These are phyloP conservation scores for Pseudanteris insignis DNA, from an alignment of 2,888 invertebrate genomes.

Conservation along the genomic window DNA sequence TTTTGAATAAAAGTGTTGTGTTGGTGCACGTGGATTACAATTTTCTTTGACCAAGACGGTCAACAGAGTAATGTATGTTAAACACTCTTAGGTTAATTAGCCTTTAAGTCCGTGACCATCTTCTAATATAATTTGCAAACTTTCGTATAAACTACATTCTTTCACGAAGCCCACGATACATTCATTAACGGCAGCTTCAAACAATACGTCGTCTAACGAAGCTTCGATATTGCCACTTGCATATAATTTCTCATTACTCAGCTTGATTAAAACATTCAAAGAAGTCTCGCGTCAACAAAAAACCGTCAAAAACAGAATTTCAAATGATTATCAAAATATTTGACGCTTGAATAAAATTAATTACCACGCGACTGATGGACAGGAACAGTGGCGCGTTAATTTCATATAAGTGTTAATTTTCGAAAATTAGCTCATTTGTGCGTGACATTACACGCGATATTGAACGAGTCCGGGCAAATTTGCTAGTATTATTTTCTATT, in stretches of 20 bases:
- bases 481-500: no score
- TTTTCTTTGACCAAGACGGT: conserved; percentile 37
- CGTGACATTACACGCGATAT: no score
- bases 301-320: no score
- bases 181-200: conserved; percentile 38
- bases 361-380: no score
- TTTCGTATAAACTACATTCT: conserved; percentile 30
- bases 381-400: no score
- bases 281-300: no score
- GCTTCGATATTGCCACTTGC: conserved; percentile 11
- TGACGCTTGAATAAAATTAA: no score
- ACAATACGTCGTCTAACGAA: conserved; percentile 29
- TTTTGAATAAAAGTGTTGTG: conserved; percentile 26
- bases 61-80: conserved; percentile 51
- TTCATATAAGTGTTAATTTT: no score
- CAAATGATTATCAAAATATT: no score
- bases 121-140: conserved; percentile 38
- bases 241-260: conserved; percentile 26
- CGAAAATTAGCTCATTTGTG: no score
- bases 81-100: conserved; percentile 53
- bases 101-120: conserved; percentile 43
- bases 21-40: conserved; percentile 50
- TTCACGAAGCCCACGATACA: conserved; percentile 29
- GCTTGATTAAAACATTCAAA: conserved; percentile 5
- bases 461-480: no score